Evolutionary conservation across 2,797 vertebrate genomes (phyloP).

Genomic region (Micrastur ruficollis): DNA sequence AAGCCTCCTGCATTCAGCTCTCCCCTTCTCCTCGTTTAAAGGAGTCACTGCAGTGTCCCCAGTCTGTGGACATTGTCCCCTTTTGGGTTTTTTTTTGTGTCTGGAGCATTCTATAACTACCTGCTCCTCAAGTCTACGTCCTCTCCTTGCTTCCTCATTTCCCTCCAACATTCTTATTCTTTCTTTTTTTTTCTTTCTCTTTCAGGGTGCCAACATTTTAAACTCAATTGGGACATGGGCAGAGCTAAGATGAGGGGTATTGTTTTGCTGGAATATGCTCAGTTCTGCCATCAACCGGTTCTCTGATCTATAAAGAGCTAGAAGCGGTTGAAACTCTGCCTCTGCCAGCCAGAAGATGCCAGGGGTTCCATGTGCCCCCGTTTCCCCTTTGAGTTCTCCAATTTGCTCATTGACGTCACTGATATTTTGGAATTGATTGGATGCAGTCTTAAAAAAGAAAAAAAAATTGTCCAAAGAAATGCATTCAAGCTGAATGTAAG

Average conservation of each 20-base stretch:
- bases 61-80: not conserved
- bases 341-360: slow-evolving; percentile 63
- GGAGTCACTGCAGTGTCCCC: not conserved
- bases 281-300: slow-evolving; percentile 63
- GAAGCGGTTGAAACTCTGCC: slow-evolving; percentile 59
- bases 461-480: slow-evolving; percentile 46
- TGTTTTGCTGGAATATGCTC: slow-evolving; percentile 65
- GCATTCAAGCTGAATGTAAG: slow-evolving; percentile 55
- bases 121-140: not conserved
- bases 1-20: not conserved
- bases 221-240: slow-evolving; percentile 62
- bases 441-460: slow-evolving; percentile 27
- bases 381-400: slow-evolving; percentile 49
- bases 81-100: not conserved
- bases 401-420: slow-evolving; percentile 45
- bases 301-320: slow-evolving; percentile 60
- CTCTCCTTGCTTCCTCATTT: slow-evolving; percentile 32
- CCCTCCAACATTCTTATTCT: slow-evolving; percentile 55
- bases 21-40: not conserved
- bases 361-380: slow-evolving; percentile 29
- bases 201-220: slow-evolving; percentile 64
- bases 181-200: slow-evolving; percentile 64
- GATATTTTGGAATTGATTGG: slow-evolving; percentile 60
- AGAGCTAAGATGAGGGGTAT: slow-evolving; percentile 68
- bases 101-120: not conserved